Conservation (phyloP, 2,113 vertebrate genomes). For the Crotophaga sulcirostris region DNA sequence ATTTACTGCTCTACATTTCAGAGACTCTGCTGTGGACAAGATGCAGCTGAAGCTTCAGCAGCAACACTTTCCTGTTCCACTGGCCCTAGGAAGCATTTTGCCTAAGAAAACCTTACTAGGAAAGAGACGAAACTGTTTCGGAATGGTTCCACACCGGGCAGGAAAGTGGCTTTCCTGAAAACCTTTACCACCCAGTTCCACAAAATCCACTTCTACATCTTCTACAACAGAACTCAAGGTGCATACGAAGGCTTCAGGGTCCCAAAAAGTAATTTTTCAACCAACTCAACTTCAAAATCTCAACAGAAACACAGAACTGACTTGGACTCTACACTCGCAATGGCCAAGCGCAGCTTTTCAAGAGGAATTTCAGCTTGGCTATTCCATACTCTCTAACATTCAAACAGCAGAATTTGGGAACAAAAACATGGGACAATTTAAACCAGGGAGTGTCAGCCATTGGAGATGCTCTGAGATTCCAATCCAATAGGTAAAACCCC, state of each 20-base stretch:
- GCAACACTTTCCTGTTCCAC: neutral
- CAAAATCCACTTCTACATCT: rapidly evolving
- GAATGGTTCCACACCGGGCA: rapidly evolving
- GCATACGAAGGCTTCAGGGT: rapidly evolving
- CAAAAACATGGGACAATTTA: rapidly evolving
- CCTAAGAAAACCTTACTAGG: neutral
- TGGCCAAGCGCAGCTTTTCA: rapidly evolving
- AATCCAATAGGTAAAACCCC: rapidly evolving
- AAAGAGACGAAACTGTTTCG: rapidly evolving
- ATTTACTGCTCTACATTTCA: rapidly evolving
- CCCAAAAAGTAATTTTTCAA: neutral
- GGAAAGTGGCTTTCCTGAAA: rapidly evolving
- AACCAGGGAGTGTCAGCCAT: rapidly evolving
- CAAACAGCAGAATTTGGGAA: too few relatives aligned
- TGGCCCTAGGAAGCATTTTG: neutral
- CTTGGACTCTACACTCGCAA: rapidly evolving
- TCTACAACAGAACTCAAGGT: neutral
- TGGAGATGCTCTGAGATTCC: neutral
- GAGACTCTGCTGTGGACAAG: neutral
- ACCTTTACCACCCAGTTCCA: rapidly evolving
- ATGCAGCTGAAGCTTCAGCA: neutral
- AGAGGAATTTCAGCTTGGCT: neutral
- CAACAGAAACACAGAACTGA: rapidly evolving
- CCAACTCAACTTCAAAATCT: neutral
- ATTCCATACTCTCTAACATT: rapidly evolving